Conservation (phyloP, 2,797 vertebrate species). For the Microtus californicus region DNA sequence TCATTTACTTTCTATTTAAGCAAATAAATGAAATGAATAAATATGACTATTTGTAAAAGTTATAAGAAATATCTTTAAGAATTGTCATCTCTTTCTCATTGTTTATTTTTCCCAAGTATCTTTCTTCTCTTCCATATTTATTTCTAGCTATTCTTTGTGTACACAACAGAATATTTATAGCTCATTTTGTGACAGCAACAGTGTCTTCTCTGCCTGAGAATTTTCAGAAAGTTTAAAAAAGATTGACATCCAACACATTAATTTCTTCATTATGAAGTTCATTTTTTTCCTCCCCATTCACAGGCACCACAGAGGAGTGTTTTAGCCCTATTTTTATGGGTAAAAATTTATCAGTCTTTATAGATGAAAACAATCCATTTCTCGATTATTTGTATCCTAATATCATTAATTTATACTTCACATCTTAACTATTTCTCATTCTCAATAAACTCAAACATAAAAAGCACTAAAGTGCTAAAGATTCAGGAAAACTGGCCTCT, state of each 20-base stretch:
- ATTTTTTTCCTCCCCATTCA: background rate
- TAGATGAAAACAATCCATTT: background rate
- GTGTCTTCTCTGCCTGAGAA: conserved; percentile 64
- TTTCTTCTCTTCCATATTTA: conserved; percentile 69
- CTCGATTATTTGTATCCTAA: background rate
- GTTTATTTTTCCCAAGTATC: conserved; percentile 48
- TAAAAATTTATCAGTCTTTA: background rate
- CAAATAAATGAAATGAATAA: conserved; percentile 71
- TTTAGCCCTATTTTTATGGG: background rate
- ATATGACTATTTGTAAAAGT: conserved; percentile 79
- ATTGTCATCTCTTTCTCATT: conserved; percentile 76
- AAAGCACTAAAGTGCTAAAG: background rate
- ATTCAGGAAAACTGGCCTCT: background rate
- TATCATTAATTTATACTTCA: conserved; percentile 49
- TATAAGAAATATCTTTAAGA: conserved; percentile 70
- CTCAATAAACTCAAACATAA: conserved; percentile 26
- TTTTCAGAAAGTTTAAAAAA: conserved; percentile 69
- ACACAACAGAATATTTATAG: conserved; percentile 74
- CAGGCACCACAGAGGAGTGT: background rate
- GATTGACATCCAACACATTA: conserved; percentile 63
- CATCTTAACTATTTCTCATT: conserved; percentile 30
- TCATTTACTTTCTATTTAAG: conserved; percentile 68
- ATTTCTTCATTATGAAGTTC: background rate
- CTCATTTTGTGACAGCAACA: conserved; percentile 72
- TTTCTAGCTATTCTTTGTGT: conserved; percentile 66